Base-by-base conservation (phyloP, 2,113 vertebrate genomes). In the Abramis brama region DNA sequence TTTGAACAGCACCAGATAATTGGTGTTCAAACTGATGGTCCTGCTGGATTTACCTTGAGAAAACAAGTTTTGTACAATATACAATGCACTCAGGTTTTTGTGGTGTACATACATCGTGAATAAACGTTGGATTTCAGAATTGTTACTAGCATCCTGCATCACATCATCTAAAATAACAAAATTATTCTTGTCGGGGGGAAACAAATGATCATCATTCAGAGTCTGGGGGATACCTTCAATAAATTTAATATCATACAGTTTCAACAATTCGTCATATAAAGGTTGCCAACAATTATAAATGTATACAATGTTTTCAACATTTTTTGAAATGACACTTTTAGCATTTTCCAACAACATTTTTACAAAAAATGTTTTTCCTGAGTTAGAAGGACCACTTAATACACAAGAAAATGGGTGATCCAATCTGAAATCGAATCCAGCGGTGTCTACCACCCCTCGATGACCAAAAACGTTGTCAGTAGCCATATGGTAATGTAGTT, bases 31-130 rank as follows among this genome's bases (percentile, higher is more conserved):
- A 52, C n/a, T 68, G 15, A 82, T 82, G 1, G 79, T 68, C n/a
- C 79, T 82, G 12, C 79, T 82, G 13, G 79, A 82, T 62, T 74
- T 73, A 3, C 66, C 82, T 33, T 84, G 50, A 47, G 47, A 84
- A 76, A 84, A 84, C 7, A 60, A 19, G 60, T 84, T 84, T 19
- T 84, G 68, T 2, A 71, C 25, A 12, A 83, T 13, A 11, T 83
- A 83, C 2, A 83, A 36, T 11, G 30, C 82, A n/a, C 66, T 83
- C 3, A 85, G 7, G 23, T 45, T 85, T 30, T 9, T 15, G 1
- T 70, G 83, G 1, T 85, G 60, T 5, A 78, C 60, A 57, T 68
- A 64, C 0, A 66, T 21, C 9, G 83, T 82, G 11, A 62, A 77
- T 0, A 45, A 5, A 21, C 39, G 78, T 6, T 68, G 74, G 0